Evolutionary conservation across 1,140 invertebrate species (phyloP).

Genomic region (Drosophila funebris): DNA sequence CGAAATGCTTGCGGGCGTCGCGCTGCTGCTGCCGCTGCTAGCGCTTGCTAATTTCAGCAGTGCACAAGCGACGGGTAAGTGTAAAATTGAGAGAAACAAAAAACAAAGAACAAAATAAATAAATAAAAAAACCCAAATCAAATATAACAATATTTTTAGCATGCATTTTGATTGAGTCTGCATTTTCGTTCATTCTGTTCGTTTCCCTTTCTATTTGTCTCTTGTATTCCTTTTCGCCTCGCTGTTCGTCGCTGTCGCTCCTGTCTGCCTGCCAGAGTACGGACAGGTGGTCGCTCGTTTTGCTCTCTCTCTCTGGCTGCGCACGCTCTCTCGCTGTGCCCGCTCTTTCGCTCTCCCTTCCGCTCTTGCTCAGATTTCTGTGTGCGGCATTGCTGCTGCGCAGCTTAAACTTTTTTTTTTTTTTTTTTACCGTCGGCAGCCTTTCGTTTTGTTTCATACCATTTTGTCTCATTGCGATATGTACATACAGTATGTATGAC

Average conservation of each 20-base stretch:
- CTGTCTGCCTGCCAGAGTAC: slow-evolving; percentile 34
- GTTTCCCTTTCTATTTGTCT: slow-evolving; percentile 51
- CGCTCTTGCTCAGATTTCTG: slow-evolving; percentile 31
- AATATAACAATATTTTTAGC: slow-evolving; percentile 20
- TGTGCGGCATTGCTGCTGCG: slow-evolving; percentile 12
- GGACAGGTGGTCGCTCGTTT: slow-evolving; percentile 65
- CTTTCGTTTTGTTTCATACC: slow-evolving; percentile 41
- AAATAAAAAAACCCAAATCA: slow-evolving; percentile 8
- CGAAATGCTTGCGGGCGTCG: slow-evolving; percentile 66
- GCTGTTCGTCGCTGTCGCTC: slow-evolving; percentile 47
- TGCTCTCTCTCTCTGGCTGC: slow-evolving; percentile 7
- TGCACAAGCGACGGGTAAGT: slow-evolving; percentile 71
- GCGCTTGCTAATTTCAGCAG: slow-evolving; percentile 56
- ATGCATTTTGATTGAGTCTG: slow-evolving; percentile 47
- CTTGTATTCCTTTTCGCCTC: slow-evolving; percentile 24
- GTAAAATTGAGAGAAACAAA: slow-evolving; percentile 10
- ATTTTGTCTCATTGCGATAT: slow-evolving; percentile 19
- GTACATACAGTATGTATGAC: slow-evolving; percentile 20
- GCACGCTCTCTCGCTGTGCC: not conserved
- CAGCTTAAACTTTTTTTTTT: slow-evolving; percentile 29
- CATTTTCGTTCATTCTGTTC: slow-evolving; percentile 41
- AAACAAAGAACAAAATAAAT: not conserved
- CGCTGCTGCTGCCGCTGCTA: slow-evolving; percentile 65
- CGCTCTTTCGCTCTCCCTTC: slow-evolving; percentile 6
- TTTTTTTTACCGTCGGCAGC: slow-evolving; percentile 27